Evolutionary conservation across 1,140 invertebrate genomes (phyloP), one percentile per base, ranked within the genome.

Genomic region (Drosophila subobscura): DNA sequence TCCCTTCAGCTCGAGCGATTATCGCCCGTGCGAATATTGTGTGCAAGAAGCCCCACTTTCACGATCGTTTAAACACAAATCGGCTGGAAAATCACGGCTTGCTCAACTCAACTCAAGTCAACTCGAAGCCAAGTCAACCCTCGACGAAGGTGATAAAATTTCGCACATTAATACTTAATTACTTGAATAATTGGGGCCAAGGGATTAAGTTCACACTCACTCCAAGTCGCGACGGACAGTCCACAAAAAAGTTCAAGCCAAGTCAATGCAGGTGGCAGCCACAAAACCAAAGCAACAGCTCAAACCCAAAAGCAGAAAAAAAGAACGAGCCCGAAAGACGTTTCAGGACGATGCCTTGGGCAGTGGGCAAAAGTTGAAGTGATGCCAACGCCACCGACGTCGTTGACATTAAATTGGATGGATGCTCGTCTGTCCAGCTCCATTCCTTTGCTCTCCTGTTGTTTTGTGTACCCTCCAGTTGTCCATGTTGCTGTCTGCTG

Each of bases 81-180:
- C 60, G 65, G 20, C 76, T 89, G 84, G 84, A 88, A 89, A 88
- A 88, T 88, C 84, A 89, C 84, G 73, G 67, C 74, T 66, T 72
- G 72, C 41, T 23, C 42, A 45, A 14, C 16, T 20, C 42, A 29
- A 52, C 25, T 51, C 50, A 25, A 54, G 33, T 16, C 37, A 41
- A 14, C 16, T 22, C 29, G 33, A 47, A 68, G 50, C 33, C 40
- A 20, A 16, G n/a, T 53, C 71, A 16, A 58, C 75, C 68, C 61
- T 79, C 25, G 58, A 37, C 59, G 49, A 67, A 89, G 83, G 83
- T 88, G 84, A 89, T 88, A 88, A 53, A 84, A 77, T 89, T 89
- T 88, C 84, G 84, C 84, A 88, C 84, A 88, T 84, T 89, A 79
- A 88, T 79, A 88, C 79, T 88, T 88, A 88, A 88, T 88, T 84